Evolutionary conservation across 2,113 vertebrate species (phyloP), one percentile per base, ranked within the genome.

Genomic region (Trinectes maculatus): DNA sequence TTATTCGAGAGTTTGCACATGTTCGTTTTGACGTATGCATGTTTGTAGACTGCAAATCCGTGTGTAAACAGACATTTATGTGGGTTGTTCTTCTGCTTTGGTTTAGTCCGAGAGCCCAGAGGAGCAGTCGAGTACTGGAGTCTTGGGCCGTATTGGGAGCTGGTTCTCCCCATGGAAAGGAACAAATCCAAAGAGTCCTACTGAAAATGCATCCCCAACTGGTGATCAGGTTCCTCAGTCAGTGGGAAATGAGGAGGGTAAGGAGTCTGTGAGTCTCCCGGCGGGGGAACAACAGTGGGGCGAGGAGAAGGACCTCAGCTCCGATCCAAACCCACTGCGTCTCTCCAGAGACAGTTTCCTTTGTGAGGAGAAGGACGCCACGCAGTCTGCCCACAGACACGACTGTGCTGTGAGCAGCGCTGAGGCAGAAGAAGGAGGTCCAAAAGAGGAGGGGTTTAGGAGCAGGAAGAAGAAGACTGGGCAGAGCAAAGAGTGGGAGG

Each of bases 91-190:
- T 9, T 77, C 26, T 87, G 33, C 47, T 79, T 81, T 72, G 29
- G 43, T 83, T 43, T 61, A 92, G 89, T 85, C 90, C n/a, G 87
- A 92, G 48, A 82, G 18, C 42, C 86, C 85, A 0, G 85, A 89
- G 52, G 86, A 91, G 70, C 85, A 79, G 68, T 83, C 71, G 1
- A 88, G 83, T 11, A 77, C 89, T 22, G 88, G 91, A 61, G 90
- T 92, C 59, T 76, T 92, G 60, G 87, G 89, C 0, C 90, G 91
- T 19, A 87, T 92, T 6, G 91, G 91, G 51, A 91, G 85, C 77
- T 92, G 91, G 91, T 40, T 92, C 6, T 90, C 87, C 47, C 90
- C 90, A 0, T 91, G 90, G 84, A 88, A 37, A 51, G 82, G 57
- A 66, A 89, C 57, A 19, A 47, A 51, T 76, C 71, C 84, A 0